Evolutionary conservation across 2,113 vertebrate genomes (phyloP).

Genomic region (Nothoprocta pentlandii): DNA sequence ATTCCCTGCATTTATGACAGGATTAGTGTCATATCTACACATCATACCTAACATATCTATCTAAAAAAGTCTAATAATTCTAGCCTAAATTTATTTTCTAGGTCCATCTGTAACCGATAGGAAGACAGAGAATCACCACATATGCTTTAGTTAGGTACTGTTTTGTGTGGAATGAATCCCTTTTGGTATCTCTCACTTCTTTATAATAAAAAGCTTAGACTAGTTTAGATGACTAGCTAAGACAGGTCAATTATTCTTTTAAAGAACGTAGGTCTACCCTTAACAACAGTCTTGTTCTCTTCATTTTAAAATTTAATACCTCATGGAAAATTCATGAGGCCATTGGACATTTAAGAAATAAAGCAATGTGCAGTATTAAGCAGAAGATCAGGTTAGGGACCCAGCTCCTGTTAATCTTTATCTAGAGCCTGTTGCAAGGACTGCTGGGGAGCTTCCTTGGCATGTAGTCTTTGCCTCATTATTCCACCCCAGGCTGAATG

Average conservation of each 20-base stretch:
- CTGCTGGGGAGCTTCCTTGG: background rate
- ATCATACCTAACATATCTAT: background rate
- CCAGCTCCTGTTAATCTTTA: background rate
- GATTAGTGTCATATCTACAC: background rate
- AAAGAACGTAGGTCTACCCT: background rate
- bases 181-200: background rate
- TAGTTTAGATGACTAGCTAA: background rate
- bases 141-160: background rate
- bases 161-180: background rate
- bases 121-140: background rate
- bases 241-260: background rate
- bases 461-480: background rate
- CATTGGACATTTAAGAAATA: background rate
- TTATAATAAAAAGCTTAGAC: background rate
- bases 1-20: rapidly evolving
- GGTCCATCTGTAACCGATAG: background rate
- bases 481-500: background rate
- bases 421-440: background rate
- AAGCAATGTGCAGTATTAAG: background rate
- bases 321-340: background rate
- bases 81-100: background rate
- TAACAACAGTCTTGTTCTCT: background rate
- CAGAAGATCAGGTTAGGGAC: background rate
- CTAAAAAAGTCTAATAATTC: background rate
- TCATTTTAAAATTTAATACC: slow-evolving; percentile 24